Percentiles rank a stretch among this genome's conserved stretches.
phyloP scores from a whole-genome alignment of 2,888 invertebrate genomes.

The Machimus rusticus region DNA sequence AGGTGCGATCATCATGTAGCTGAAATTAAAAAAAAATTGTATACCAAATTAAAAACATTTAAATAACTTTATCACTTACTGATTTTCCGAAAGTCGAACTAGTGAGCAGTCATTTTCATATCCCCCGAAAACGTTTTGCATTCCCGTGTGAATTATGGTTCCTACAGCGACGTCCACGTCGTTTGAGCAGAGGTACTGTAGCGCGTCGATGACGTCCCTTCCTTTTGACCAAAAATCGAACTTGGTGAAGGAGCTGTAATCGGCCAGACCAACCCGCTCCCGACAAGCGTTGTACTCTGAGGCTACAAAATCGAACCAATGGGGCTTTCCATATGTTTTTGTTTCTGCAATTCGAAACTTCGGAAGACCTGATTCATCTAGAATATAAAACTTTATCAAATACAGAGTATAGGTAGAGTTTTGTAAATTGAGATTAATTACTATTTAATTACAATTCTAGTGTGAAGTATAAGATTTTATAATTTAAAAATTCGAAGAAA shows the following conservation, averaged over 20 bases:
- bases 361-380: constrained; percentile 58
- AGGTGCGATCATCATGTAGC: constrained; percentile 98
- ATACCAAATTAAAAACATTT: neutral
- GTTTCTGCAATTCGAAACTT: constrained; percentile 75
- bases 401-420: neutral
- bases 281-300: constrained; percentile 92
- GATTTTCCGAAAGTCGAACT: constrained; percentile 84
- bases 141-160: constrained; percentile 95
- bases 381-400: constrained; percentile 47
- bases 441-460: too few species aligned
- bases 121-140: constrained; percentile 94
- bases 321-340: constrained; percentile 88
- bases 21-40: constrained; percentile 59
- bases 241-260: constrained; percentile 97
- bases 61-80: constrained; percentile 65
- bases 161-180: constrained; percentile 94
- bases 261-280: constrained; percentile 90
- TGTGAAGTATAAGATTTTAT: too few species aligned
- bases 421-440: neutral
- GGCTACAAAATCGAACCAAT: constrained; percentile 89
- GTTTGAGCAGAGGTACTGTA: constrained; percentile 95
- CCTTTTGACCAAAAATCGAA: constrained; percentile 92
- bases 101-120: constrained; percentile 98
- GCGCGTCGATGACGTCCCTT: constrained; percentile 83
- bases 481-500: too few species aligned